Evolutionary conservation across 2,888 invertebrate genomes (phyloP).

Genomic region (Galeruca laticollis): DNA sequence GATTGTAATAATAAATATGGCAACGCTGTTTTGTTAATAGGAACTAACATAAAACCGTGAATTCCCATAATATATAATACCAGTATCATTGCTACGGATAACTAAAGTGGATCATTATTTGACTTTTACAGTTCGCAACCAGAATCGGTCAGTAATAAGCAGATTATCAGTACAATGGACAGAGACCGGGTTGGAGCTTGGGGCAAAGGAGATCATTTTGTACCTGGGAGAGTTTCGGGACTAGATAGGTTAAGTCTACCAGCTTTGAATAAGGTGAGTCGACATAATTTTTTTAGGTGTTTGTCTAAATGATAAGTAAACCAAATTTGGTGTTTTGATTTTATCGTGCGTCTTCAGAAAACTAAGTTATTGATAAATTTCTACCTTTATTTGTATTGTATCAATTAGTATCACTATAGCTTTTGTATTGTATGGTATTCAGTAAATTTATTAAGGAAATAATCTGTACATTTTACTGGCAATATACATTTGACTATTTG

Average conservation of each 20-base stretch:
- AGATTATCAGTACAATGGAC: constrained; percentile 41
- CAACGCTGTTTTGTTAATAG: neutral
- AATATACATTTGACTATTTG: no score
- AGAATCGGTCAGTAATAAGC: neutral
- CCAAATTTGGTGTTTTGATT: no score
- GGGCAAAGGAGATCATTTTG: constrained; percentile 55
- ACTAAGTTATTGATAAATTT: no score
- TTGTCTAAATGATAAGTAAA: neutral
- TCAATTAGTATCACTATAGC: no score
- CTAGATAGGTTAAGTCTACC: constrained; percentile 54
- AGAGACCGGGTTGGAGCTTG: constrained; percentile 58
- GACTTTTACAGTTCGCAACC: constrained; percentile 4
- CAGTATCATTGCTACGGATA: neutral
- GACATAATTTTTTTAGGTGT: neutral
- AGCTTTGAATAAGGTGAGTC: constrained; percentile 57
- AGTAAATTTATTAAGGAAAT: no score
- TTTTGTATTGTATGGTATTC: no score
- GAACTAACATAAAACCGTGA: constrained; percentile 6
- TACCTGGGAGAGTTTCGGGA: constrained; percentile 52
- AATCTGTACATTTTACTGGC: no score
- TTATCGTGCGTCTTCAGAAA: no score
- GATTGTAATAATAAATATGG: neutral
- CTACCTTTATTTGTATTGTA: no score
- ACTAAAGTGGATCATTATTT: neutral
- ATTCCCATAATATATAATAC: neutral